Percentiles rank a stretch among this genome's conserved stretches.
Conservation (phyloP, 2,113 vertebrate genomes). For the Dicaeum eximium region DNA sequence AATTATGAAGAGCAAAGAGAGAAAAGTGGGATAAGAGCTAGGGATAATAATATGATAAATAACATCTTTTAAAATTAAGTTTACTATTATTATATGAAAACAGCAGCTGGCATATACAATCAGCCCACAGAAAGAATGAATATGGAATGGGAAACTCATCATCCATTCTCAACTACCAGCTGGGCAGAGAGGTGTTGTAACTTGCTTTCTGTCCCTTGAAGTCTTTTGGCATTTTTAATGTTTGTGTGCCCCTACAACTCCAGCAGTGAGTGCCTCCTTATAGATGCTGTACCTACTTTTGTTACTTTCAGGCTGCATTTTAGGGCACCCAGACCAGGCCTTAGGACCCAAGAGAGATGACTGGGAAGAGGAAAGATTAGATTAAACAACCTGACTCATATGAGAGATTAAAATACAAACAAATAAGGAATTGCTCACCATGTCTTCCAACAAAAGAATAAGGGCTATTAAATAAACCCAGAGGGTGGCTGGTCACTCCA, state of each 20-base stretch:
- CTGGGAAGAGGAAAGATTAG: neutral
- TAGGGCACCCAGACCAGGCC: neutral
- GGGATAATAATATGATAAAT: neutral
- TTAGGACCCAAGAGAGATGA: neutral
- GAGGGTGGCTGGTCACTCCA: fast-evolving
- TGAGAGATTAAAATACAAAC: neutral
- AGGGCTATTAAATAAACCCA: neutral
- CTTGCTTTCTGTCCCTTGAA: neutral
- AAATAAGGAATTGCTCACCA: neutral
- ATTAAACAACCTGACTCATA: neutral
- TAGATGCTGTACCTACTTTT: neutral
- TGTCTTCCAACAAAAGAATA: neutral
- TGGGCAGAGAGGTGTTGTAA: neutral
- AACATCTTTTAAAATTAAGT: neutral
- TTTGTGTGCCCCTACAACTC: neutral
- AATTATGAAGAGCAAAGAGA: neutral
- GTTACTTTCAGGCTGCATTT: neutral
- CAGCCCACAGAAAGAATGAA: neutral
- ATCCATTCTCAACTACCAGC: neutral
- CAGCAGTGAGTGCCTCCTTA: neutral
- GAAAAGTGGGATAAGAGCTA: neutral
- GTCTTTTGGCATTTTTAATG: neutral
- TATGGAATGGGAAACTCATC: neutral
- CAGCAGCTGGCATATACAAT: neutral
- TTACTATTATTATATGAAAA: neutral